phyloP scores from a whole-genome alignment of 2,113 vertebrate genomes.

The Pterocles burchelli region DNA sequence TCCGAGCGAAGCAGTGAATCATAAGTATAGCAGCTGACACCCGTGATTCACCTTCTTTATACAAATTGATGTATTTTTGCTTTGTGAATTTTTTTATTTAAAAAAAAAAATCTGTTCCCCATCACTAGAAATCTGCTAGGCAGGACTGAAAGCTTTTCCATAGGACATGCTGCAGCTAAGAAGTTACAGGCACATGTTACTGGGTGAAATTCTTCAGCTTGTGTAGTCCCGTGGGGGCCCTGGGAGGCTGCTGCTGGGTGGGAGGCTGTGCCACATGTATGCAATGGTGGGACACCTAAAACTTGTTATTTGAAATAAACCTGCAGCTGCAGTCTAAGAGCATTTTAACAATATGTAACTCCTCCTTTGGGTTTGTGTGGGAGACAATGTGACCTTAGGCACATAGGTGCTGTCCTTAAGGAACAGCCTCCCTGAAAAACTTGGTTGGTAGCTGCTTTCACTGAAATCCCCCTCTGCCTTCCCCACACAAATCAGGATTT shows the following conservation, averaged over 20 bases:
- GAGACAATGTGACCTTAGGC: neutral
- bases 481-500: neutral
- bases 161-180: neutral
- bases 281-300: neutral
- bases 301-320: neutral
- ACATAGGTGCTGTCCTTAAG: neutral
- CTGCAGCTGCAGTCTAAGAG: neutral
- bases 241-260: neutral
- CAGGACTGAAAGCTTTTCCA: neutral
- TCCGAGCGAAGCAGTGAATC: neutral
- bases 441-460: neutral
- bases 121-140: neutral
- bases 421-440: neutral
- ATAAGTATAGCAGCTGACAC: neutral
- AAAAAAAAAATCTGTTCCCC: neutral
- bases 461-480: neutral
- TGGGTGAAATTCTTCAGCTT: neutral
- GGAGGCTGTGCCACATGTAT: rapidly evolving
- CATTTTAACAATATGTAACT: neutral
- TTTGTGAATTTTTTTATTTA: neutral
- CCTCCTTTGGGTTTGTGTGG: neutral
- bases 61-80: neutral
- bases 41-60: neutral
- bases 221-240: rapidly evolving
- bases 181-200: neutral